A percentile compares a stretch with the other conserved stretches of the same genome.
Evolutionary conservation across 1,140 invertebrate genomes (phyloP).

Genomic region (Drosophila bipectinata): DNA sequence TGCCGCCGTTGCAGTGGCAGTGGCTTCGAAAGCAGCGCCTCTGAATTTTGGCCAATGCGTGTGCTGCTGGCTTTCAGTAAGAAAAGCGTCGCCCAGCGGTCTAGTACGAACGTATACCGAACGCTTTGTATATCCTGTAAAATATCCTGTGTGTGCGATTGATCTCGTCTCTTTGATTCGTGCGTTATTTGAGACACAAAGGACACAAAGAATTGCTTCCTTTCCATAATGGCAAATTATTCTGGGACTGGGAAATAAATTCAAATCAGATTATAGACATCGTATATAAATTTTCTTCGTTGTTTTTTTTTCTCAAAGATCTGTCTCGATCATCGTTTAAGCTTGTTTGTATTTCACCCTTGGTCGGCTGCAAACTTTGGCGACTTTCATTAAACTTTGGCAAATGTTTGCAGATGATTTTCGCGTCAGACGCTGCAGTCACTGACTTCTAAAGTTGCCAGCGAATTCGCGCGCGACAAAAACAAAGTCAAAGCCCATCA

Average conservation of each 20-base stretch:
- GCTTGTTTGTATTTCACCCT: conserved; percentile 5
- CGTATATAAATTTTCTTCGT: neutral
- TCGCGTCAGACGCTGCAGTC: conserved; percentile 38
- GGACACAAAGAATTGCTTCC: conserved; percentile 20
- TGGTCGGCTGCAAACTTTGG: conserved; percentile 33
- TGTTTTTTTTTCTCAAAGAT: conserved; percentile 2
- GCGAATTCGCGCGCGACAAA: conserved; percentile 28
- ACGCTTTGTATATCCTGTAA: conserved; percentile 74
- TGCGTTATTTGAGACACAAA: conserved; percentile 53
- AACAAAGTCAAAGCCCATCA: conserved; percentile 55
- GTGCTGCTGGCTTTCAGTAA: conserved; percentile 82
- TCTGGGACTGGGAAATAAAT: conserved; percentile 20
- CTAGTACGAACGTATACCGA: conserved; percentile 81
- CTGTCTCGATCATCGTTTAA: conserved; percentile 13
- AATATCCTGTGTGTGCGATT: conserved; percentile 68
- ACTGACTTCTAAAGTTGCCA: conserved; percentile 61
- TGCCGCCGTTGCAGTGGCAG: conserved; percentile 56
- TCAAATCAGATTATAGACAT: conserved; percentile 10
- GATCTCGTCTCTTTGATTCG: conserved; percentile 65
- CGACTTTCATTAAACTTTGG: conserved; percentile 59
- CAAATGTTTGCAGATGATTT: conserved; percentile 39
- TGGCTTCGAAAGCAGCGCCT: conserved; percentile 50
- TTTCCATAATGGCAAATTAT: conserved; percentile 34
- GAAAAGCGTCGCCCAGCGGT: conserved; percentile 84
- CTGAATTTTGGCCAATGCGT: conserved; percentile 80